Percentiles rank a stretch among this genome's conserved stretches.
These are phyloP conservation scores for Oryctolagus cuniculus DNA, from an alignment of 2,113 vertebrate species.

Conservation along the genomic window mOryCun1.1 NC_091449.1:35548501-35549000, in stretches of 20 bases:
- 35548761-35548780: not conserved
- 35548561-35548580: not conserved
- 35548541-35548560: not conserved
- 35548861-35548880: not conserved
- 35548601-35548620: not conserved
- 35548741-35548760: not conserved
- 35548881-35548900: not conserved
- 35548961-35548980: not conserved
- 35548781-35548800: not conserved
- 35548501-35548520: fast-evolving
- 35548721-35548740: not conserved
- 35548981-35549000: fast-evolving
- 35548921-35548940: not conserved
- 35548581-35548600: not conserved
- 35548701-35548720: not conserved
- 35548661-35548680: not conserved
- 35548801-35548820: not conserved
- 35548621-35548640: not conserved
- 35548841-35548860: not conserved
- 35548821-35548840: not conserved
- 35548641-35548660: not conserved
- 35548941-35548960: not conserved
- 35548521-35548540: too few species aligned
- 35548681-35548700: not conserved
- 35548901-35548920: not conserved